phyloP scores from a whole-genome alignment of 23 tunicate species.

The Aplidium turbinatum region DNA sequence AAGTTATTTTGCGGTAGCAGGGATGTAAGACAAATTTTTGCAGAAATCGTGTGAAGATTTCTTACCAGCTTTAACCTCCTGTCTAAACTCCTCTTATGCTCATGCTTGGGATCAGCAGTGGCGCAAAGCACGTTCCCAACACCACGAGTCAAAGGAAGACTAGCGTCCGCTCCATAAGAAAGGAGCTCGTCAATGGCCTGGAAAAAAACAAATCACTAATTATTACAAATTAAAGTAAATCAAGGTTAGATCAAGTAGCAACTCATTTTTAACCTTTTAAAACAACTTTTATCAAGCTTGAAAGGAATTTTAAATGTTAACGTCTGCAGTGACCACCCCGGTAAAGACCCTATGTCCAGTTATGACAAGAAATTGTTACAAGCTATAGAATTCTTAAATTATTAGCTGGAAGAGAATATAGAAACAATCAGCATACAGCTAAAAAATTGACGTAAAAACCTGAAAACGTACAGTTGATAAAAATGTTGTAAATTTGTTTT shows the following conservation, averaged over 20 bases:
- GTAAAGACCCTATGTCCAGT: too few species aligned
- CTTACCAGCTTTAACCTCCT: constrained; percentile 62
- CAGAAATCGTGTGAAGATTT: background rate
- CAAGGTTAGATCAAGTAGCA: too few species aligned
- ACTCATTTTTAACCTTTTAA: too few species aligned
- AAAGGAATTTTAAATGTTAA: too few species aligned
- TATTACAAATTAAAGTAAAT: too few species aligned
- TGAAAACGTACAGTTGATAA: background rate
- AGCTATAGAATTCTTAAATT: too few species aligned
- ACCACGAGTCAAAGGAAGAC: constrained; percentile 55
- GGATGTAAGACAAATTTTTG: background rate
- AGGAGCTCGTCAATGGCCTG: constrained; percentile 76
- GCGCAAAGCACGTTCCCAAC: constrained; percentile 81
- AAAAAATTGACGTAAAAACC: background rate
- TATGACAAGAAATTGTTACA: too few species aligned
- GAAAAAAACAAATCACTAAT: constrained; percentile 9
- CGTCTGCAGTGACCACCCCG: too few species aligned
- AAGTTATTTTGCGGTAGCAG: too few species aligned
- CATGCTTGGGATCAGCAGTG: constrained; percentile 67
- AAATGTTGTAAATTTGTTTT: background rate
- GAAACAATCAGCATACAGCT: too few species aligned
- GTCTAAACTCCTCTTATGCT: constrained; percentile 48
- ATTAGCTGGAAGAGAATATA: too few species aligned
- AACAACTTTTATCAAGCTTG: too few species aligned
- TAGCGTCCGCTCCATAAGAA: constrained; percentile 63